phyloP scores from a whole-genome alignment of 2,888 invertebrate species.

The Malthinus flaveolus region DNA sequence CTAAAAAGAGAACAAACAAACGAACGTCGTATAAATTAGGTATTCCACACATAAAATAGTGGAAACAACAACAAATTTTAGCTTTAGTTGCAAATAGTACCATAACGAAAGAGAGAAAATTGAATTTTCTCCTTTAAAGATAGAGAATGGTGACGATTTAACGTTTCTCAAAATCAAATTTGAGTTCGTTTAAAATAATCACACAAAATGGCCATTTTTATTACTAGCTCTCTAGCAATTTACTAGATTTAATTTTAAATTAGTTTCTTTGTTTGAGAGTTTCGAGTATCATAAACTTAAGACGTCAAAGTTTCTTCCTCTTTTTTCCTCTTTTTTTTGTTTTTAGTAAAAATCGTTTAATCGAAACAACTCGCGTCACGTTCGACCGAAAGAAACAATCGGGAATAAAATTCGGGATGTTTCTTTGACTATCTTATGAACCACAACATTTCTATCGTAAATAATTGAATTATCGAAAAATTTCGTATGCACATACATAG shows the following conservation, averaged over 20 bases:
- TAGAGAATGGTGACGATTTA: constrained; percentile 3
- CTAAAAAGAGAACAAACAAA: no score
- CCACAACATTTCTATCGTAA: no score
- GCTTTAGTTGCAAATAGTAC: not conserved
- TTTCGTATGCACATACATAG: no score
- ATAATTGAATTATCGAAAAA: no score
- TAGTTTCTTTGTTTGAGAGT: no score
- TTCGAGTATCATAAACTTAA: not conserved
- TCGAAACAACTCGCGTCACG: not conserved
- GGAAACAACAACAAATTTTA: no score
- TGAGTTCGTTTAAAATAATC: not conserved
- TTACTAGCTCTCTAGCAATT: not conserved
- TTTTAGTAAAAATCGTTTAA: not conserved
- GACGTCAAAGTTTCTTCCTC: not conserved
- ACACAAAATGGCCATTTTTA: not conserved
- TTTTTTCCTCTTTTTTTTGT: not conserved
- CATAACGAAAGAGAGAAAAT: constrained; percentile 1
- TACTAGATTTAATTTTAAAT: no score
- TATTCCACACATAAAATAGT: no score
- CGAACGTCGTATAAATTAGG: no score
- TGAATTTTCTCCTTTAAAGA: constrained; percentile 1
- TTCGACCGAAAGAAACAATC: no score
- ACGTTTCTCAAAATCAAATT: constrained; percentile 4
- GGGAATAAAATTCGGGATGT: no score
- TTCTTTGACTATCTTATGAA: no score